Conservation (phyloP, 2,888 invertebrate species). For the Idaea dimidiata region DNA sequence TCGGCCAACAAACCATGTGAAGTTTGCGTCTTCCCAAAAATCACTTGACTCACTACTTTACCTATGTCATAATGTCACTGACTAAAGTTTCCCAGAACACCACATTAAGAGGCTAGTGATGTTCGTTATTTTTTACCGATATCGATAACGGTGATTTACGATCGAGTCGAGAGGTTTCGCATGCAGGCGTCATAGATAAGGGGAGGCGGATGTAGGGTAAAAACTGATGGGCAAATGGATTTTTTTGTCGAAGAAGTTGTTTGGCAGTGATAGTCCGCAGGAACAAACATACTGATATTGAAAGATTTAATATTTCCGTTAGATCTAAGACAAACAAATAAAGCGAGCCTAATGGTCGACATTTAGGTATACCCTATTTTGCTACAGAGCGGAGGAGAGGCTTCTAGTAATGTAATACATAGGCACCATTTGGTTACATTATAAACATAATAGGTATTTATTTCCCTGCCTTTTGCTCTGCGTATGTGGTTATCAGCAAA, state of each 20-base stretch:
- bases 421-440: neutral
- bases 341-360: neutral
- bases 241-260: neutral
- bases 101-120: conserved; percentile 3
- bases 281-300: neutral
- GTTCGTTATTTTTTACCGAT: conserved; percentile 1
- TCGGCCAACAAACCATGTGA: neutral
- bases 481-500: no score
- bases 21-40: neutral
- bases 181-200: conserved; percentile 11
- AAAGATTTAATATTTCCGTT: conserved; percentile 1
- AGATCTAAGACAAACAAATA: conserved; percentile 1
- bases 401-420: neutral
- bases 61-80: neutral
- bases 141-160: conserved; percentile 15
- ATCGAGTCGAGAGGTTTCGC: conserved; percentile 17
- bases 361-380: neutral
- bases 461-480: neutral
- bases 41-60: neutral
- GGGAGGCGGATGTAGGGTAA: neutral
- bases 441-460: neutral
- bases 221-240: neutral
- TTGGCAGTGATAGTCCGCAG: neutral
- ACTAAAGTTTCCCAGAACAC: conserved; percentile 4
- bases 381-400: neutral